Conservation (phyloP, 2,888 invertebrate species). For the Nomada flava region DNA sequence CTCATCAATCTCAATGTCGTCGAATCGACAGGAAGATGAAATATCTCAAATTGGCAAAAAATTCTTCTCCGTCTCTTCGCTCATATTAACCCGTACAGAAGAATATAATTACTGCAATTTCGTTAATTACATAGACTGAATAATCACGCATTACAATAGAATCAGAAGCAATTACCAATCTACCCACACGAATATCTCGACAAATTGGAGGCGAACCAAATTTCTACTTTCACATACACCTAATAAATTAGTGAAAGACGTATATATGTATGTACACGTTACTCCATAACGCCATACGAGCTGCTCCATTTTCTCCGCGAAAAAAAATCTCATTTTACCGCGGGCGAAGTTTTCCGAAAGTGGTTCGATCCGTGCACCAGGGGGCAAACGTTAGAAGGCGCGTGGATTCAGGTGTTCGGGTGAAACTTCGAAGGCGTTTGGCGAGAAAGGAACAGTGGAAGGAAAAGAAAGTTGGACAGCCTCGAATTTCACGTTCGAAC, state of each 20-base stretch:
- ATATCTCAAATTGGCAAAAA: not conserved
- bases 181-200: not conserved
- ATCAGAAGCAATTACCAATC: too few species aligned
- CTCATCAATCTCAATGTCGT: not conserved
- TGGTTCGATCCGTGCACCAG: not conserved
- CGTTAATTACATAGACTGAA: too few species aligned
- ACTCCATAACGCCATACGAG: not conserved
- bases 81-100: too few species aligned
- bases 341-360: not conserved
- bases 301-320: not conserved
- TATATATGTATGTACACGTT: not conserved
- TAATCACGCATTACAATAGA: too few species aligned
- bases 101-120: too few species aligned
- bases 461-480: slow-evolving; percentile 53
- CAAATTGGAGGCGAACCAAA: not conserved
- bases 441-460: slow-evolving; percentile 5
- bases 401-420: slow-evolving; percentile 3
- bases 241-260: not conserved
- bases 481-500: slow-evolving; percentile 48
- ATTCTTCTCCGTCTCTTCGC: not conserved
- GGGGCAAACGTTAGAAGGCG: not conserved
- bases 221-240: slow-evolving; percentile 5
- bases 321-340: not conserved
- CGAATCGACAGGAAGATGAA: not conserved
- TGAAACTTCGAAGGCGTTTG: slow-evolving; percentile 30